phyloP scores from a whole-genome alignment of 2,888 invertebrate genomes.

The Polia nebulosa region DNA sequence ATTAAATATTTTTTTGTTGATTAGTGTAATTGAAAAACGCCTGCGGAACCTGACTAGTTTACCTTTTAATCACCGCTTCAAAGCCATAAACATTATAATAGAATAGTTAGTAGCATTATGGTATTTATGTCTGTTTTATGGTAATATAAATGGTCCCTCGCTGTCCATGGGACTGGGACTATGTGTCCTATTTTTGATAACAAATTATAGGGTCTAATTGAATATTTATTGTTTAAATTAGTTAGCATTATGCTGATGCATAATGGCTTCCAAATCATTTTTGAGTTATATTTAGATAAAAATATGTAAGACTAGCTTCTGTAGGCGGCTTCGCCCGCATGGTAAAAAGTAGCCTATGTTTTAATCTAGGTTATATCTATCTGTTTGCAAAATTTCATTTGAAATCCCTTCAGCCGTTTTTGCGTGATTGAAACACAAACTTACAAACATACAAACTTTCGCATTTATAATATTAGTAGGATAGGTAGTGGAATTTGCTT shows the following conservation, averaged over 20 bases:
- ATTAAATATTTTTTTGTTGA: no score
- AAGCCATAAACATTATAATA: constrained; percentile 52
- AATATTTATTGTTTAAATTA: constrained; percentile 43
- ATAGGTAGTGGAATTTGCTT: no score
- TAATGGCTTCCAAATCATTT: not conserved
- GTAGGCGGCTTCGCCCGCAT: no score
- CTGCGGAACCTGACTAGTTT: constrained; percentile 39
- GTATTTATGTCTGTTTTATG: constrained; percentile 76
- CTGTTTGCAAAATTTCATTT: no score
- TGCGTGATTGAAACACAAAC: no score
- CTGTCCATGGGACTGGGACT: constrained; percentile 14
- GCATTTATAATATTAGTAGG: no score
- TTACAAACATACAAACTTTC: no score
- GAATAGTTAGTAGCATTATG: constrained; percentile 57
- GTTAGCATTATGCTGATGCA: constrained; percentile 7
- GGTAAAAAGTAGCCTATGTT: no score
- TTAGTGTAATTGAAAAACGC: not conserved
- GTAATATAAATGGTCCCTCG: constrained; percentile 49
- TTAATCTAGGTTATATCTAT: no score
- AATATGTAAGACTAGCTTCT: no score
- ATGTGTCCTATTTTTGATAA: constrained; percentile 43
- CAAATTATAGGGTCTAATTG: constrained; percentile 52
- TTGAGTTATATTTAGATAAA: not conserved
- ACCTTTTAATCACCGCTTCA: constrained; percentile 24
- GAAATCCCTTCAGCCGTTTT: no score